Evolutionary conservation across 2,113 vertebrate species (phyloP), one percentile per base, ranked within the genome.

Genomic region (Oncorhynchus keta): DNA sequence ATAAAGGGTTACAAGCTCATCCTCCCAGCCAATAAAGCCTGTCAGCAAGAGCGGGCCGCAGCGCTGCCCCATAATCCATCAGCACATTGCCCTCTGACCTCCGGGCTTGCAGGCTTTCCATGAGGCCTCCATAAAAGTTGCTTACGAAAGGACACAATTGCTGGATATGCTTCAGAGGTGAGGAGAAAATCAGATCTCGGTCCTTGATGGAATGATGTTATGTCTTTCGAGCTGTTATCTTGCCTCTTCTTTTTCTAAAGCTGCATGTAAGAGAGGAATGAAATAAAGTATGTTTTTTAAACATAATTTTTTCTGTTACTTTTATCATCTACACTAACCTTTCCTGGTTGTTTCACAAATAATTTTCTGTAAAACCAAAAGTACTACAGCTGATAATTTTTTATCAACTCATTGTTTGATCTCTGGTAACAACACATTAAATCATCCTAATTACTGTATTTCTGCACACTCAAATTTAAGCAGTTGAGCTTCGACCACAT

Each of bases 1-100:
- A 98, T 98, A 96, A 98, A 97, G 96, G 96, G 94, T 94, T 97
- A 97, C 95, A 95, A 95, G 95, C 96, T 97, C 96, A 97, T 97
- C 97, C 95, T 96, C 95, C 94, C 86, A 89, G 94, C 96, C 96
- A 98, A 97, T 98, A 97, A 96, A 96, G 95, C 92, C 95, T 97
- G 97, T 97, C 96, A 97, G 90, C 96, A 93, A 92, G 94, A 88
- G 91, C 94, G 91, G 93, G 94, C 93, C 93, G 93, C 88, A 28
- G 94, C 91, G 92, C 95, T 95, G 95, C 95, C 97, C 97, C 95
- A 95, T 97, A 98, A 98, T 97, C 96, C 97, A 98, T 98, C 97
- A 97, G 96, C 95, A 95, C 93, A 93, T 93, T 94, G 92, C 91
- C 94, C 96, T 92, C 93, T 96, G 96, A 97, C 96, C 96, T 93